Percentiles rank a stretch among this genome's conserved stretches.
These are phyloP conservation scores for Gobiocypris rarus DNA, from an alignment of 2,113 vertebrate genomes.

Conservation along the genomic window DNA sequence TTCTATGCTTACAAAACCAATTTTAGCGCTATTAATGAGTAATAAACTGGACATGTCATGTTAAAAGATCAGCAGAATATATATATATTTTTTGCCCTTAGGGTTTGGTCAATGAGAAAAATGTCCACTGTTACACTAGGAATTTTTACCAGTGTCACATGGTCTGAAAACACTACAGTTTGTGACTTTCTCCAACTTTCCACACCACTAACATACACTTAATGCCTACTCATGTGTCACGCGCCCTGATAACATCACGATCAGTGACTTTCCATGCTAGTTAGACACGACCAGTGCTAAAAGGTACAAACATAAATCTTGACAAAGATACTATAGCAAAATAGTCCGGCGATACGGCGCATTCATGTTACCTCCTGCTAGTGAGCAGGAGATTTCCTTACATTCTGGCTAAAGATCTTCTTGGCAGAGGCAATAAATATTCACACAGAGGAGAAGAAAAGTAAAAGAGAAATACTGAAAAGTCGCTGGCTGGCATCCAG, in stretches of 20 bases:
- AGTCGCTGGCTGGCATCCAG: conserved; percentile 73
- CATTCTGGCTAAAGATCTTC: conserved; percentile 72
- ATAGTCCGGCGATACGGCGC: not conserved
- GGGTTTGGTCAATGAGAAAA: not conserved
- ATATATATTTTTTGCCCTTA: not conserved
- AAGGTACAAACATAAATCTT: conserved; percentile 17
- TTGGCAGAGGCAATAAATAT: conserved; percentile 68
- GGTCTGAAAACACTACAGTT: not conserved
- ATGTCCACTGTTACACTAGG: not conserved
- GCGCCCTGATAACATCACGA: conserved; percentile 30
- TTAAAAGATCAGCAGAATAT: conserved; percentile 20
- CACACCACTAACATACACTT: conserved; percentile 16
- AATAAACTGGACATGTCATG: not conserved
- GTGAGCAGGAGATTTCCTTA: conserved; percentile 74
- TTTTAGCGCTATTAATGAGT: not conserved
- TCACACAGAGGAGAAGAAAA: conserved; percentile 50
- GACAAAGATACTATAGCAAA: conserved; percentile 32
- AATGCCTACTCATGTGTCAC: not conserved
- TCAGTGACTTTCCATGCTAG: conserved; percentile 11
- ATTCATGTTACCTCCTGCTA: conserved; percentile 60
- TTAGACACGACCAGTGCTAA: not conserved
- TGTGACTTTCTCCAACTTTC: conserved; percentile 16
- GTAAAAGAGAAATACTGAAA: conserved; percentile 63
- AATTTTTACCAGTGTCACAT: not conserved
- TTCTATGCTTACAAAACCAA: conserved; percentile 20